Evolutionary conservation across 30 jellyfish, hydroid and myxozoan genomes (phyloP).

Genomic region (Aurelia coerulea): DNA sequence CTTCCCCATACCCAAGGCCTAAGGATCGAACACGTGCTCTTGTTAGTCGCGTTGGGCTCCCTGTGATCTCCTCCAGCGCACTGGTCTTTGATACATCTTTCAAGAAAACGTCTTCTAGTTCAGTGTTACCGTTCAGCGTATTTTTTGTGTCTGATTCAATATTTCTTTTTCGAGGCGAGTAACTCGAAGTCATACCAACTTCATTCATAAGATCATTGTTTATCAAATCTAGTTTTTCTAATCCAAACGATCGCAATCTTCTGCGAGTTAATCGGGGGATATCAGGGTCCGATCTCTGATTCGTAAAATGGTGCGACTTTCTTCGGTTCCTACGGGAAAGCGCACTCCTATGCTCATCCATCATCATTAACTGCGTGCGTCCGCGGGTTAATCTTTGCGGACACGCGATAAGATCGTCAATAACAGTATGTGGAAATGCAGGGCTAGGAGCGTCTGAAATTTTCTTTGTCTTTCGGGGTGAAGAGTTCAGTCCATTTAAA

Average conservation of each 20-base stretch:
- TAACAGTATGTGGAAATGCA: constrained; percentile 50
- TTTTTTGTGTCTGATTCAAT: background rate
- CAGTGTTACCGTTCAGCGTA: background rate
- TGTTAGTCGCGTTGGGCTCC: constrained; percentile 59
- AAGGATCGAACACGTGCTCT: constrained; percentile 64
- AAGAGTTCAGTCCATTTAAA: constrained; percentile 6
- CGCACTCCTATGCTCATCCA: constrained; percentile 6
- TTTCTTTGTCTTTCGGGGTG: constrained; percentile 10
- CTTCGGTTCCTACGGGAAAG: constrained; percentile 3
- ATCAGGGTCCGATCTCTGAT: background rate
- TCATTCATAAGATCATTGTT: background rate
- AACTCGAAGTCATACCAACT: background rate
- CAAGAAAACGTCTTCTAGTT: background rate
- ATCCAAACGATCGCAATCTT: constrained; percentile 46
- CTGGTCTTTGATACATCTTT: background rate
- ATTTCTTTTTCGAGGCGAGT: background rate
- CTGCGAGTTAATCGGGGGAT: constrained; percentile 34
- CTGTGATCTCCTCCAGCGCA: constrained; percentile 12
- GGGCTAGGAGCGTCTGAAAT: constrained; percentile 14
- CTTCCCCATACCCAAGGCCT: background rate
- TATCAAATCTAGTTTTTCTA: constrained; percentile 10
- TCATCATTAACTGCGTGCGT: constrained; percentile 62
- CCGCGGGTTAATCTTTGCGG: constrained; percentile 75
- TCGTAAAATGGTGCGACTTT: background rate
- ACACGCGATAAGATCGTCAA: constrained; percentile 64